A percentile compares a stretch with the other conserved stretches of the same genome.
phyloP scores from a whole-genome alignment of 2,797 vertebrate species.

The Acanthurus lineatus region DNA sequence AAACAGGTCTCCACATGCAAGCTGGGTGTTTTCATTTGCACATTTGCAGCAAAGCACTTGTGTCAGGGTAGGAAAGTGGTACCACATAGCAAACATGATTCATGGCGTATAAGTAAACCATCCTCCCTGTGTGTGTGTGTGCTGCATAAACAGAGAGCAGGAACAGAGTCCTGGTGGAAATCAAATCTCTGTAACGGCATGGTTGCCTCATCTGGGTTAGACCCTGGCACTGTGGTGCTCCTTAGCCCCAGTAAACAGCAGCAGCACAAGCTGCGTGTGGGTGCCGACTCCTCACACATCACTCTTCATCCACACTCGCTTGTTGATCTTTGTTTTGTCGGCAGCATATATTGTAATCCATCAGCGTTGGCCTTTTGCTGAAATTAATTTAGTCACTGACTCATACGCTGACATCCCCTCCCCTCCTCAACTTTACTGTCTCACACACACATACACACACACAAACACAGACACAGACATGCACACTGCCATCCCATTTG shows the following conservation, averaged over 20 bases:
- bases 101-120: slow-evolving; percentile 40
- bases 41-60: neutral
- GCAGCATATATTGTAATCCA: slow-evolving; percentile 41
- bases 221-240: slow-evolving; percentile 32
- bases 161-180: slow-evolving; percentile 38
- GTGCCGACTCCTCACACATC: slow-evolving; percentile 3
- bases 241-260: slow-evolving; percentile 43
- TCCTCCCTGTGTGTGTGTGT: neutral
- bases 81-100: slow-evolving; percentile 26
- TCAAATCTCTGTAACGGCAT: slow-evolving; percentile 44
- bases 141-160: slow-evolving; percentile 11
- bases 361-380: slow-evolving; percentile 58
- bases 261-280: slow-evolving; percentile 33
- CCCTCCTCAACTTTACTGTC: neutral
- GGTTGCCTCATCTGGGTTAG: slow-evolving; percentile 50
- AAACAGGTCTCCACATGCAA: neutral
- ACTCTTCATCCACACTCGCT: slow-evolving; percentile 24
- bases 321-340: slow-evolving; percentile 36
- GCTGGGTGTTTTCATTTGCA: slow-evolving; percentile 7
- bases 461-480: slow-evolving; percentile 4
- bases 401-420: slow-evolving; percentile 4
- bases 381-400: slow-evolving; percentile 45
- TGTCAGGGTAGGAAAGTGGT: neutral
- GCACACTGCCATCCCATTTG: slow-evolving; percentile 17
- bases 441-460: neutral